These are phyloP conservation scores for Trochalopteron elliotii DNA, from an alignment of 2,113 vertebrate species.

Conservation along the genomic window DNA sequence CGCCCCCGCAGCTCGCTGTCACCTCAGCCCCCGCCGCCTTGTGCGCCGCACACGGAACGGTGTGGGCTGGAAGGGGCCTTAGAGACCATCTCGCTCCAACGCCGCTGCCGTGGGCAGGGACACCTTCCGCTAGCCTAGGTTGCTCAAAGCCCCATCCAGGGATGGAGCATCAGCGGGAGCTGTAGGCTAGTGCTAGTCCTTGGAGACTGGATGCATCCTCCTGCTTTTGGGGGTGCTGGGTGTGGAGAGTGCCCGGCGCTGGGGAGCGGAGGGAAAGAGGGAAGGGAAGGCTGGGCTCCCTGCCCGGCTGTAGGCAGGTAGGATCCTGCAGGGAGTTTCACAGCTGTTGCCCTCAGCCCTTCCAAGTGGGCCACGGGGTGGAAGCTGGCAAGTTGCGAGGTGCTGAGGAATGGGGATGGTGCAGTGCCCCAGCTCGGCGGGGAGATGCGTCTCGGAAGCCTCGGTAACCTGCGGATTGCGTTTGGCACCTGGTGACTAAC, in stretches of 20 bases:
- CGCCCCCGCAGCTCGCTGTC: background rate
- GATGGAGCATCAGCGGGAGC: background rate
- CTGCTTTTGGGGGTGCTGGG: background rate
- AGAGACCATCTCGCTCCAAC: rapidly evolving
- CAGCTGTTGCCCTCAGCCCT: background rate
- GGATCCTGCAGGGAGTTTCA: background rate
- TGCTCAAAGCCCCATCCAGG: background rate
- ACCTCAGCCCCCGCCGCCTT: rapidly evolving
- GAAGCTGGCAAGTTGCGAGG: background rate
- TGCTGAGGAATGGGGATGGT: background rate
- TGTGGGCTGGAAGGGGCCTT: background rate
- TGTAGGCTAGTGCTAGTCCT: rapidly evolving
- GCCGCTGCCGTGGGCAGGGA: background rate
- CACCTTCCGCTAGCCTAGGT: too few relatives aligned
- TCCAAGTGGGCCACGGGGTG: background rate
- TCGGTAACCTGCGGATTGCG: rapidly evolving
- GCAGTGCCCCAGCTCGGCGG: background rate
- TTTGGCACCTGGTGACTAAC: background rate
- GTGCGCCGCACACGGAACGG: rapidly evolving
- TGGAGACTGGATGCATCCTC: rapidly evolving
- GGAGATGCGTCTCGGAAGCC: background rate
- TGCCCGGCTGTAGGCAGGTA: background rate
- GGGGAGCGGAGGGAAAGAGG: background rate
- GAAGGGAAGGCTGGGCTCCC: background rate
- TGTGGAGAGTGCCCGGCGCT: background rate